Conservation (phyloP, 1,140 invertebrate species). For the Microplitis demolitor region DNA sequence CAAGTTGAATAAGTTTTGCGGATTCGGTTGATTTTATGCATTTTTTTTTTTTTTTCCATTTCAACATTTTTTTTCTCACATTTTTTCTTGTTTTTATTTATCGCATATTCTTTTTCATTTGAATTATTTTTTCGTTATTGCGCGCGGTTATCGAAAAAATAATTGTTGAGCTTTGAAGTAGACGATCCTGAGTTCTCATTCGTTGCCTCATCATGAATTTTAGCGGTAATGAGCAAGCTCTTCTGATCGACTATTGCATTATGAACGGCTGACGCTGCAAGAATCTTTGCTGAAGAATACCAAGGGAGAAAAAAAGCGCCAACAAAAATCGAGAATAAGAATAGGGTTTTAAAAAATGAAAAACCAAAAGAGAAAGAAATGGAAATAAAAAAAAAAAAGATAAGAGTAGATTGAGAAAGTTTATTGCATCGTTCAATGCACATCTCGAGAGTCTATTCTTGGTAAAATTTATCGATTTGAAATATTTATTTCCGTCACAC, state of each 20-base stretch:
- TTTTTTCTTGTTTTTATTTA: not conserved
- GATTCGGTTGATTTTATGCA: not conserved
- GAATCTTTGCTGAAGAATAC: constrained; percentile 9
- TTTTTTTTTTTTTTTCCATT: not conserved
- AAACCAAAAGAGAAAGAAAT: not conserved
- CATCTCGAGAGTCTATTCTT: not conserved
- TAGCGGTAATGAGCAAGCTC: not conserved
- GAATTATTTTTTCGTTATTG: not conserved
- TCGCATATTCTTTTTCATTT: not conserved
- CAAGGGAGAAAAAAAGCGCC: not conserved
- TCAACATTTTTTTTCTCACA: not conserved
- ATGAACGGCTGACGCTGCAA: constrained; percentile 10
- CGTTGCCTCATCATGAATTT: not conserved
- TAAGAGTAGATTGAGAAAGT: not conserved
- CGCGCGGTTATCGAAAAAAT: no score
- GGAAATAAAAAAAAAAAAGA: not conserved
- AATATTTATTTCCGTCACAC: constrained; percentile 1
- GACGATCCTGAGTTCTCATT: not conserved
- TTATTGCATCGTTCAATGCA: constrained; percentile 1
- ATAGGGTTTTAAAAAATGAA: not conserved
- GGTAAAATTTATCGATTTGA: not conserved
- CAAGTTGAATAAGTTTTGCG: not conserved
- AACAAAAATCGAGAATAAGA: constrained; percentile 5
- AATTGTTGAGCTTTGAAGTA: no score
- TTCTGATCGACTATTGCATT: constrained; percentile 16